Percentiles rank a stretch among this genome's conserved stretches.
Evolutionary conservation across 2,888 invertebrate genomes (phyloP).

Genomic region (Ptychoptera albimana): DNA sequence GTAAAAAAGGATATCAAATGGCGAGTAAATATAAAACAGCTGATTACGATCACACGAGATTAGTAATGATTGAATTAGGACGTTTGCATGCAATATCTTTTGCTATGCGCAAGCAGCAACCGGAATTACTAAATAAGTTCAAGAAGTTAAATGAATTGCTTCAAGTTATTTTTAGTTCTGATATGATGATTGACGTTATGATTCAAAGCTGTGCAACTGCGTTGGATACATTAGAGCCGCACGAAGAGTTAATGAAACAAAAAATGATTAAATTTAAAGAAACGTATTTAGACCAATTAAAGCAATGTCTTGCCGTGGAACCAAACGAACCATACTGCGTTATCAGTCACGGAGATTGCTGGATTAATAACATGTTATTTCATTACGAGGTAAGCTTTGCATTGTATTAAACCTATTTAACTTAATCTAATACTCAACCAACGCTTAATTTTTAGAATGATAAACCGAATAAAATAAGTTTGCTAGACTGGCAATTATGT

Average conservation of each 20-base stretch:
- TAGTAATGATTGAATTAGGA: constrained; percentile 6
- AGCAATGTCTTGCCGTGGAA: neutral
- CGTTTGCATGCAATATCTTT: constrained; percentile 9
- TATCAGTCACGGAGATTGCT: constrained; percentile 8
- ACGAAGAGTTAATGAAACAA: constrained; percentile 2
- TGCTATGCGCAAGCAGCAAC: constrained; percentile 6
- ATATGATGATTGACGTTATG: neutral
- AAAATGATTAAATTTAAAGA: neutral
- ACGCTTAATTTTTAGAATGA: constrained; percentile 2
- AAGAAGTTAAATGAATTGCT: neutral
- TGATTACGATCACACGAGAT: constrained; percentile 6
- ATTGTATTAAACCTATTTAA: neutral
- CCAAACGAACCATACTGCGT: constrained; percentile 8
- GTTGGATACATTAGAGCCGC: neutral
- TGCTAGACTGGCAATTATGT: constrained; percentile 8
- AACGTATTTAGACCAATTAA: neutral
- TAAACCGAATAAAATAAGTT: constrained; percentile 2
- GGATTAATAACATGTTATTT: constrained; percentile 8
- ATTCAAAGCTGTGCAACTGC: neutral
- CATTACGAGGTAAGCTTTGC: constrained; percentile 3
- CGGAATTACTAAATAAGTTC: constrained; percentile 6
- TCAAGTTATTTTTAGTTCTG: neutral
- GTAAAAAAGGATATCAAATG: constrained; percentile 5
- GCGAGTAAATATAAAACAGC: constrained; percentile 5
- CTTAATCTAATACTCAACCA: too few species aligned